A percentile compares a stretch with the other conserved stretches of the same genome.
Evolutionary conservation across 2,113 vertebrate genomes (phyloP).

Genomic region (Phalacrocorax brasilianus): DNA sequence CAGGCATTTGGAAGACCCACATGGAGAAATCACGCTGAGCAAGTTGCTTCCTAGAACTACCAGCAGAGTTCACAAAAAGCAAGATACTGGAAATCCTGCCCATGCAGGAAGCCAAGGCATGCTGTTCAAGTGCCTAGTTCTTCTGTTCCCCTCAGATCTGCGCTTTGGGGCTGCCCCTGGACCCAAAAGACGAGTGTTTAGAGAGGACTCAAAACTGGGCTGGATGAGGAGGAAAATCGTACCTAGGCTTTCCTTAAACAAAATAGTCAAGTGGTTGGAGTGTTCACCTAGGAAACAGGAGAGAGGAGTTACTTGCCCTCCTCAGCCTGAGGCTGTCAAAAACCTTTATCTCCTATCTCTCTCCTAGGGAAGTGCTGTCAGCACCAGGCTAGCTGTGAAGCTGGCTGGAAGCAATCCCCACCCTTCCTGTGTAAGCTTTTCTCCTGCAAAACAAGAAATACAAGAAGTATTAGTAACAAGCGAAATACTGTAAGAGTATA

Average conservation of each 20-base stretch:
- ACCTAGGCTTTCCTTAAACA: background rate
- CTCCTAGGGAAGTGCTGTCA: background rate
- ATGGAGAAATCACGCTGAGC: background rate
- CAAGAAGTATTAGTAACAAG: background rate
- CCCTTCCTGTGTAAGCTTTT: background rate
- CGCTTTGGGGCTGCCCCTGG: background rate
- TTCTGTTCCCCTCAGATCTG: background rate
- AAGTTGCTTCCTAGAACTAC: background rate
- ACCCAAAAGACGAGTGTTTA: background rate
- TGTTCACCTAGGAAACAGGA: background rate
- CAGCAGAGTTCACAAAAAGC: background rate
- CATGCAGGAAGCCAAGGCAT: background rate
- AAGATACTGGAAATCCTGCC: background rate
- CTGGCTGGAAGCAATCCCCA: background rate
- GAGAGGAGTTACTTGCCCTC: background rate
- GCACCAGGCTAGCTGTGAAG: background rate
- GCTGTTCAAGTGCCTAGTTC: background rate
- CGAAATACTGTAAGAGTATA: background rate
- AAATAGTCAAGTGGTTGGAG: background rate
- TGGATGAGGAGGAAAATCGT: background rate
- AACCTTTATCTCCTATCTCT: background rate
- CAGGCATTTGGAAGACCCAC: background rate
- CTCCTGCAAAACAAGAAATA: constrained; percentile 11
- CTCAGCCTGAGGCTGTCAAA: background rate
- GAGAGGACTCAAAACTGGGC: background rate